These are phyloP conservation scores for Odontocolon sp. DNA, from an alignment of 2,888 invertebrate genomes.

Conservation along the genomic window DNA sequence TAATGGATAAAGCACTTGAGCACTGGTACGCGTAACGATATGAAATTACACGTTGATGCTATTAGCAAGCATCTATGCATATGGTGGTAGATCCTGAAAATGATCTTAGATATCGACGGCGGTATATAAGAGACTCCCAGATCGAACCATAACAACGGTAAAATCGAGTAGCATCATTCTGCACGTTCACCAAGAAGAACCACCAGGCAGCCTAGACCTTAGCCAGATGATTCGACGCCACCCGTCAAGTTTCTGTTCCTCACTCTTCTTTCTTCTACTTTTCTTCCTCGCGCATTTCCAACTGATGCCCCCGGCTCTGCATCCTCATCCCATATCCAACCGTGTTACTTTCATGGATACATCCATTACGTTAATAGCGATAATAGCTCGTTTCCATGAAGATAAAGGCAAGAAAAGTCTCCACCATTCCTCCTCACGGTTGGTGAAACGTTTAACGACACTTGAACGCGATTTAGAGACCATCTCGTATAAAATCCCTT, in stretches of 20 bases:
- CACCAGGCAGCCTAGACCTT: constrained; percentile 21
- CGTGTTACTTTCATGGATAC: constrained; percentile 55
- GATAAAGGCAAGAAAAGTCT: constrained; percentile 62
- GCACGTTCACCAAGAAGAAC: constrained; percentile 34
- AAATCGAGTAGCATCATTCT: constrained; percentile 50
- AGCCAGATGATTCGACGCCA: constrained; percentile 37
- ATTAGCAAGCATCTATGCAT: constrained; percentile 55
- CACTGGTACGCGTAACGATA: constrained; percentile 64
- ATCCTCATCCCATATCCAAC: constrained; percentile 45
- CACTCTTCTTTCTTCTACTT: not conserved
- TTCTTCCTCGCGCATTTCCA: constrained; percentile 9
- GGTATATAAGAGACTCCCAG: constrained; percentile 16
- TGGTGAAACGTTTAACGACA: constrained; percentile 50
- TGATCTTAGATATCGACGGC: constrained; percentile 41
- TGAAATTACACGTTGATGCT: constrained; percentile 72
- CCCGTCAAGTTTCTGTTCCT: constrained; percentile 1
- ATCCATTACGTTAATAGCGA: constrained; percentile 75
- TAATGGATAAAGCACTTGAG: constrained; percentile 38
- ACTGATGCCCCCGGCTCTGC: constrained; percentile 22
- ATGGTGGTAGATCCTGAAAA: constrained; percentile 30
- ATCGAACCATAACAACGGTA: constrained; percentile 54
- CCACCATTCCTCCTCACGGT: constrained; percentile 26
- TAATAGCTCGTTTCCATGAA: constrained; percentile 71
- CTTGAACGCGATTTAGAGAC: constrained; percentile 38
- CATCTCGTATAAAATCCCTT: no score